These are phyloP conservation scores for Pagrus major DNA, from an alignment of 2,113 vertebrate genomes.

Conservation along the genomic window DNA sequence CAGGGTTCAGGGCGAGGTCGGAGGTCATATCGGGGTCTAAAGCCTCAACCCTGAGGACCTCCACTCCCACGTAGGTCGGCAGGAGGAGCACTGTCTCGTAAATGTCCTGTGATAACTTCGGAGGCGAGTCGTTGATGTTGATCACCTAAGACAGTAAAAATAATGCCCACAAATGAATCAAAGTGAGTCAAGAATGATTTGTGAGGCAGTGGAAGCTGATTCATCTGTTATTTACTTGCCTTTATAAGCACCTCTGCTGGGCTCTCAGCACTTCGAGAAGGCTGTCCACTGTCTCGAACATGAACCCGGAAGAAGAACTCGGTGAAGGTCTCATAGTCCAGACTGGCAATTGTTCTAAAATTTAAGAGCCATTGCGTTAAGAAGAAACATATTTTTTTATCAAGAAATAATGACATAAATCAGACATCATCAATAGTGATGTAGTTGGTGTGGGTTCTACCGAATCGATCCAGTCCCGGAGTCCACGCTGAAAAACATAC, in stretches of 20 bases:
- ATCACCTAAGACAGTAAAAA: constrained; percentile 78
- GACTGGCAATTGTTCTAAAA: constrained; percentile 87
- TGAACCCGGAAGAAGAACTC: constrained; percentile 93
- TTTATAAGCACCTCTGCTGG: constrained; percentile 93
- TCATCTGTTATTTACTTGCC: constrained; percentile 47
- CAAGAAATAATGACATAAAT: neutral
- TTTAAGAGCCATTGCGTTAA: neutral
- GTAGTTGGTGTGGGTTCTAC: constrained; percentile 17
- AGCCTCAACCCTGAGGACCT: constrained; percentile 91
- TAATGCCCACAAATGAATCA: neutral
- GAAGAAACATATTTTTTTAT: neutral
- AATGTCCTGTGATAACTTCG: constrained; percentile 90
- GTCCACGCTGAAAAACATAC: constrained; percentile 94
- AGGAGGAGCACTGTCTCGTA: constrained; percentile 93
- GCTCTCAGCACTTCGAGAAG: constrained; percentile 89
- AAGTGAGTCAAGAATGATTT: neutral
- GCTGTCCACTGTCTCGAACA: constrained; percentile 93
- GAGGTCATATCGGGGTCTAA: constrained; percentile 90
- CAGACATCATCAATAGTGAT: neutral
- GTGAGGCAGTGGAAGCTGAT: constrained; percentile 10
- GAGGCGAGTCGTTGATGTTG: constrained; percentile 96
- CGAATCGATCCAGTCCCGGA: constrained; percentile 95
- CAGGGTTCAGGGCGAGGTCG: constrained; percentile 87
- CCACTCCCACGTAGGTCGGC: constrained; percentile 92
- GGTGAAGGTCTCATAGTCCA: constrained; percentile 93